Conservation (phyloP, 2,113 vertebrate species). For the Stigmatopora nigra region DNA sequence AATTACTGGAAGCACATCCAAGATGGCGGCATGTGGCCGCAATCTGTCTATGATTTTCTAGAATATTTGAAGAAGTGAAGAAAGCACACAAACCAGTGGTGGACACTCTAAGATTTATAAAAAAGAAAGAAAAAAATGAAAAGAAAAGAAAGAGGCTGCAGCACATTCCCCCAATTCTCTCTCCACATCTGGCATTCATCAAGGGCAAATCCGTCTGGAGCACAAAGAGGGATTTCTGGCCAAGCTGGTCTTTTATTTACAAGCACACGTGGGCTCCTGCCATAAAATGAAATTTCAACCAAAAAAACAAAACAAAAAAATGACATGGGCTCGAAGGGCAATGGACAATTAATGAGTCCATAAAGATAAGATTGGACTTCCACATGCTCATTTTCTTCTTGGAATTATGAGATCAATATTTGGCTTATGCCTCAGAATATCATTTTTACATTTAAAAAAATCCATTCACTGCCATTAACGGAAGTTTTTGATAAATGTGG, state of each 20-base stretch:
- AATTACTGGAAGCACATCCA: neutral
- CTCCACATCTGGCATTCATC: slow-evolving; percentile 46
- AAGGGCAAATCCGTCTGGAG: slow-evolving; percentile 18
- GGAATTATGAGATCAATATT: neutral
- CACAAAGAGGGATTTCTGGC: slow-evolving; percentile 15
- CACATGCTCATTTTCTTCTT: neutral
- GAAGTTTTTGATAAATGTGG: too few species aligned
- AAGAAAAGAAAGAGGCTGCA: slow-evolving; percentile 10
- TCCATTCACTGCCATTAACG: too few species aligned
- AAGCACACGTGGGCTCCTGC: slow-evolving; percentile 2
- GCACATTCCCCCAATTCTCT: slow-evolving; percentile 37
- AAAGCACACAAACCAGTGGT: slow-evolving; percentile 8
- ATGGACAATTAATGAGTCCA: slow-evolving; percentile 31
- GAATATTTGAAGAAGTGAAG: neutral
- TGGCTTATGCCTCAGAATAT: neutral
- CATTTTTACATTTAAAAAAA: neutral
- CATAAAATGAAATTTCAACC: too few species aligned
- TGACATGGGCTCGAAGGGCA: neutral
- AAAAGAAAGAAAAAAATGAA: slow-evolving; percentile 6
- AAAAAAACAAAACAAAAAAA: too few species aligned
- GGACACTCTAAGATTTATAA: slow-evolving; percentile 12
- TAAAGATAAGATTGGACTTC: slow-evolving; percentile 43
- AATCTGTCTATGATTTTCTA: neutral
- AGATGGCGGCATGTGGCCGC: slow-evolving; percentile 1
- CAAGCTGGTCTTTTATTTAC: slow-evolving; percentile 1